A percentile compares a stretch with the other conserved stretches of the same genome.
Conservation (phyloP, 2,797 vertebrate genomes). For the Gastrophryne carolinensis region DNA sequence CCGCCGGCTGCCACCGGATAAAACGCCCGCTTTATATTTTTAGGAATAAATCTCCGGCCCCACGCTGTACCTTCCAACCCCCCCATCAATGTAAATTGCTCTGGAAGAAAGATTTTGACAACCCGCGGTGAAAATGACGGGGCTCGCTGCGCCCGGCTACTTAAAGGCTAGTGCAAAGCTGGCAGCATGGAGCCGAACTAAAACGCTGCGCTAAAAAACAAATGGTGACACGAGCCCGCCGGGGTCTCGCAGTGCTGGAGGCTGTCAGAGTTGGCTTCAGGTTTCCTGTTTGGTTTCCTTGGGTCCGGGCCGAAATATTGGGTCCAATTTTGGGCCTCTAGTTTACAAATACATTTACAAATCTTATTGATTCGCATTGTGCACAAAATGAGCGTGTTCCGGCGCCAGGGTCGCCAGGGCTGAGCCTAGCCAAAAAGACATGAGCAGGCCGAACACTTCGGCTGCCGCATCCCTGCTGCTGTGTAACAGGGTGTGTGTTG, state of each 20-base stretch:
- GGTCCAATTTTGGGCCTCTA: too few species aligned
- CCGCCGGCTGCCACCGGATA: not conserved
- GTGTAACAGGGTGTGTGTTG: too few species aligned
- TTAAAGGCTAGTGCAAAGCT: constrained; percentile 45
- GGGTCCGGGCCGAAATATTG: too few species aligned
- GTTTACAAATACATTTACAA: too few species aligned
- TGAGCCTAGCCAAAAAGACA: too few species aligned
- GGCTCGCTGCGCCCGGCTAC: constrained; percentile 54
- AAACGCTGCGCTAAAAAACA: constrained; percentile 5
- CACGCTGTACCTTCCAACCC: constrained; percentile 51
- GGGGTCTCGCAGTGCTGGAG: not conserved
- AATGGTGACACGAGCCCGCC: not conserved
- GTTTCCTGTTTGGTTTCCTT: too few species aligned
- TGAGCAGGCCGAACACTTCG: too few species aligned
- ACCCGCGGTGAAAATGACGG: constrained; percentile 61
- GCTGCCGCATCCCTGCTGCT: too few species aligned
- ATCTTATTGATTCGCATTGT: too few species aligned
- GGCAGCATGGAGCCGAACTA: not conserved
- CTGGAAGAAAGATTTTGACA: constrained; percentile 57
- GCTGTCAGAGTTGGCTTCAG: too few species aligned
- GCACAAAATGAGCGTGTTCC: too few species aligned
- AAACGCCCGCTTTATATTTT: constrained; percentile 35
- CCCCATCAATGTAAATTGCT: constrained; percentile 64
- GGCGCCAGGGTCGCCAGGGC: too few species aligned
- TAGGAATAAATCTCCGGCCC: constrained; percentile 34